phyloP scores from a whole-genome alignment of 2,888 invertebrate species.

The Lymantria dispar region DNA sequence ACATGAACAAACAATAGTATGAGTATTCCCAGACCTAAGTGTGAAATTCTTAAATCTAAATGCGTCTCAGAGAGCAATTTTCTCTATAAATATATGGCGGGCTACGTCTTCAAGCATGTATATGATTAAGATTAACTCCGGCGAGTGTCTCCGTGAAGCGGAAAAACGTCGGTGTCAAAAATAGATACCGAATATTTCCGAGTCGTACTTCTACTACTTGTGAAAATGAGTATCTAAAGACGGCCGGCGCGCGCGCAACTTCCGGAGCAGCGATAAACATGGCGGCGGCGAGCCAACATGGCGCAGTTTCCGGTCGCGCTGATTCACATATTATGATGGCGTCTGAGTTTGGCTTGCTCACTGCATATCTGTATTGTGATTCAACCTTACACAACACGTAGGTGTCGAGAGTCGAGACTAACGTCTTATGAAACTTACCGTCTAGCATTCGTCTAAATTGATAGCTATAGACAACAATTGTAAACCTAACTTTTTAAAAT shows the following conservation, averaged over 20 bases:
- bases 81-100: slow-evolving; percentile 67
- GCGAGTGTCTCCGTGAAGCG: slow-evolving; percentile 72
- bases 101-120: slow-evolving; percentile 64
- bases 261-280: slow-evolving; percentile 79
- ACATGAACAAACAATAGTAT: no score
- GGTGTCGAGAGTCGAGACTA: slow-evolving; percentile 61
- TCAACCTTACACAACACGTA: slow-evolving; percentile 74
- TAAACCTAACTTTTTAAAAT: neutral
- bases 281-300: slow-evolving; percentile 77
- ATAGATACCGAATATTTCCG: slow-evolving; percentile 77
- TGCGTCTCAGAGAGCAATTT: slow-evolving; percentile 54
- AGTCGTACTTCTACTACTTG: slow-evolving; percentile 64
- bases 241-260: slow-evolving; percentile 79
- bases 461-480: neutral
- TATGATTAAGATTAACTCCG: slow-evolving; percentile 77
- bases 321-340: slow-evolving; percentile 69
- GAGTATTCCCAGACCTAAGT: slow-evolving; percentile 48
- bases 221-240: slow-evolving; percentile 75
- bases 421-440: slow-evolving; percentile 50
- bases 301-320: slow-evolving; percentile 78
- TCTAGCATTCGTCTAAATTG: slow-evolving; percentile 47
- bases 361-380: slow-evolving; percentile 77
- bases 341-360: slow-evolving; percentile 70
- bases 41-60: slow-evolving; percentile 61
- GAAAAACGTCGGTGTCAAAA: slow-evolving; percentile 75